A percentile compares a stretch with the other conserved stretches of the same genome.
Conservation (phyloP, 2,888 invertebrate genomes). For the Clostera curtula region DNA sequence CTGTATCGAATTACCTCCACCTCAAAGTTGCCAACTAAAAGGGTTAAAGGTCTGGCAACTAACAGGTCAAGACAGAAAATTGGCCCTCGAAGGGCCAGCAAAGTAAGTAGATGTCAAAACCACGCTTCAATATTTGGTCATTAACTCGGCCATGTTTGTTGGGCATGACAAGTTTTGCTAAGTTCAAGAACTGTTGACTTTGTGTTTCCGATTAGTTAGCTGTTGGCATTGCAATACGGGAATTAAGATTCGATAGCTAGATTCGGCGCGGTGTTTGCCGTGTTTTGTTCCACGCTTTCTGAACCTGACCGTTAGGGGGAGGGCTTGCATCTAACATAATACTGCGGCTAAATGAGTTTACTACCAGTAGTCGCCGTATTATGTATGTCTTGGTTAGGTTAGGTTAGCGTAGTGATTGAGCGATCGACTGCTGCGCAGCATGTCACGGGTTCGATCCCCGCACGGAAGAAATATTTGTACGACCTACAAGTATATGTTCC, state of each 20-base stretch:
- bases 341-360: too few species aligned
- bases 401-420: too few species aligned
- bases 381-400: too few species aligned
- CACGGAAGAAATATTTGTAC: too few species aligned
- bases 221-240: slow-evolving; percentile 4
- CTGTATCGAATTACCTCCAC: too few species aligned
- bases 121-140: slow-evolving; percentile 65
- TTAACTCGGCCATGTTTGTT: slow-evolving; percentile 49
- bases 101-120: slow-evolving; percentile 59
- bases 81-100: slow-evolving; percentile 45
- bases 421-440: too few species aligned
- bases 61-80: slow-evolving; percentile 27
- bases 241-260: background rate
- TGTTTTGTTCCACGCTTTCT: too few species aligned
- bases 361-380: too few species aligned
- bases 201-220: slow-evolving; percentile 39
- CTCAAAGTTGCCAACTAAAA: slow-evolving; percentile 45
- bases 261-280: background rate
- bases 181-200: slow-evolving; percentile 38
- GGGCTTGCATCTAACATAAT: too few species aligned
- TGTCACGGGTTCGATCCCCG: too few species aligned
- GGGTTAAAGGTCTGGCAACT: slow-evolving; percentile 22
- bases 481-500: too few species aligned
- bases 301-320: too few species aligned
- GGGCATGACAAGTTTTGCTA: slow-evolving; percentile 35